Percentiles rank a stretch among this genome's conserved stretches.
Conservation (phyloP, 1,140 invertebrate genomes). For the Drosophila guanche region DNA sequence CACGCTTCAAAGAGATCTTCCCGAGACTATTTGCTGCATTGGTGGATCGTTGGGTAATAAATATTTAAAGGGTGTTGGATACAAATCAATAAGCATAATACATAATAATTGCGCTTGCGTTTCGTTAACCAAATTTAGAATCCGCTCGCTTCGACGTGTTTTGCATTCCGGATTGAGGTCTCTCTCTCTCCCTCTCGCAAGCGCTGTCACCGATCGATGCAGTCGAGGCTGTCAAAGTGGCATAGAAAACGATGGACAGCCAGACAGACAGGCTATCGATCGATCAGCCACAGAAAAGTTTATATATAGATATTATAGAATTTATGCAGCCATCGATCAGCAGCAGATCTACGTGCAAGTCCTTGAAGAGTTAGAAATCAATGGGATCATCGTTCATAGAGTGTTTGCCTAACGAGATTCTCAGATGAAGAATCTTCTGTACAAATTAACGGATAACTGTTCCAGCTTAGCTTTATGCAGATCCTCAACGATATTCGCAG, state of each 20-base stretch:
- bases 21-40: no score
- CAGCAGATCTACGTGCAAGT: constrained; percentile 22
- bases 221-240: constrained; percentile 49
- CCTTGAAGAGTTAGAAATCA: no score
- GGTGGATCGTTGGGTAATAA: no score
- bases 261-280: constrained; percentile 43
- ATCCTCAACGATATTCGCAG: no score
- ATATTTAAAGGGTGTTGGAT: constrained; percentile 42
- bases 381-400: no score
- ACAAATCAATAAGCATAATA: constrained; percentile 57
- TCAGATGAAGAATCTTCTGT: no score
- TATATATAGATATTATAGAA: constrained; percentile 51
- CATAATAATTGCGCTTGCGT: constrained; percentile 73
- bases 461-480: no score
- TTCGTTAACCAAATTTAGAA: constrained; percentile 70
- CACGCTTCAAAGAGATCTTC: no score
- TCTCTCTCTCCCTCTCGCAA: no score
- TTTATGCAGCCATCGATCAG: constrained; percentile 39
- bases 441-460: no score
- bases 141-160: constrained; percentile 46
- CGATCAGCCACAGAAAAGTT: constrained; percentile 37
- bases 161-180: constrained; percentile 37
- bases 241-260: constrained; percentile 39
- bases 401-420: no score
- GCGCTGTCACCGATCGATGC: constrained; percentile 42